Evolutionary conservation across 92 coral and sea anemone genomes (phyloP).

Genomic region (Bergia puertoricense): DNA sequence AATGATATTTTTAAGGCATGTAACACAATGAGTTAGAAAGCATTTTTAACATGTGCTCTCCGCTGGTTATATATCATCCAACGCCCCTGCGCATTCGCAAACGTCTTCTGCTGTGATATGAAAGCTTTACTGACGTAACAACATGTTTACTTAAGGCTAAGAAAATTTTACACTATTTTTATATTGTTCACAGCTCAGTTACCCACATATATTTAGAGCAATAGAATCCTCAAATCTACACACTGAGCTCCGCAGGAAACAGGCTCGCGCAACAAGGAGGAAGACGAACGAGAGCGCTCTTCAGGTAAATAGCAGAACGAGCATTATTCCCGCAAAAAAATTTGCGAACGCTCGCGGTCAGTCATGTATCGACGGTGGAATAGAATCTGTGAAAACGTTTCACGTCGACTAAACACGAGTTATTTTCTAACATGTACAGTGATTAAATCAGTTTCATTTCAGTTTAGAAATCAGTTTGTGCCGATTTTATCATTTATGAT

Average conservation of each 20-base stretch:
- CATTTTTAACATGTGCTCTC: neutral
- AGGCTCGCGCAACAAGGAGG: too few relatives aligned
- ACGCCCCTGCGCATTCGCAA: neutral
- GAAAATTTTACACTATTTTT: neutral
- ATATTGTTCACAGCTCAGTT: neutral
- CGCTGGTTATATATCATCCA: neutral
- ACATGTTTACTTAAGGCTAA: neutral
- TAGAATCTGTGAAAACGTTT: too few relatives aligned
- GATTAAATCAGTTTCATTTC: too few relatives aligned
- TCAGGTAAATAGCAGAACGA: too few relatives aligned
- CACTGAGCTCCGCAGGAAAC: neutral
- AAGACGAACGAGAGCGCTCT: too few relatives aligned
- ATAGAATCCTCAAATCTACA: neutral
- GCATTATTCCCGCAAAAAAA: too few relatives aligned
- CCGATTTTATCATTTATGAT: neutral
- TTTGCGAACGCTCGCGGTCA: too few relatives aligned
- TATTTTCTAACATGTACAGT: too few relatives aligned
- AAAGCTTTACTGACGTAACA: neutral
- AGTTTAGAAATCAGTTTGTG: neutral
- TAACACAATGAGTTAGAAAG: neutral
- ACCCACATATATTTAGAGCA: neutral
- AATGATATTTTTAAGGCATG: neutral
- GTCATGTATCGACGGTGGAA: too few relatives aligned
- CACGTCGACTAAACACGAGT: too few relatives aligned
- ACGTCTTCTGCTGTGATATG: neutral